These are phyloP conservation scores for Stenoptilia bipunctidactyla DNA, from an alignment of 2,888 invertebrate genomes.

Conservation along the genomic window DNA sequence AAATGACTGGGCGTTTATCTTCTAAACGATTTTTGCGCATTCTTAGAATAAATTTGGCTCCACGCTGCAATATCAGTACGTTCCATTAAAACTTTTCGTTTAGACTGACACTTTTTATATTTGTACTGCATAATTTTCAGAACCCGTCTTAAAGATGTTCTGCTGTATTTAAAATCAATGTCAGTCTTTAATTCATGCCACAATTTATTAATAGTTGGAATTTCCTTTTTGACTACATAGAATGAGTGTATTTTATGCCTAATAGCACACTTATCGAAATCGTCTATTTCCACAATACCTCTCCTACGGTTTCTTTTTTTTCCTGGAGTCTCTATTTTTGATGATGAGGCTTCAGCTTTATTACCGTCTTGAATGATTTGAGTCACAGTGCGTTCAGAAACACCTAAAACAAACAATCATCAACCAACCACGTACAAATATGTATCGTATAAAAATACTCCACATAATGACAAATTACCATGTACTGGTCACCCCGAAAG, in stretches of 20 bases:
- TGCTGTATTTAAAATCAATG: conserved; percentile 11
- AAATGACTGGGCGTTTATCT: conserved; percentile 13
- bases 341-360: too few species aligned
- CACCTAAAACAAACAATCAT: too few species aligned
- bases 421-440: too few species aligned
- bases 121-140: conserved; percentile 12
- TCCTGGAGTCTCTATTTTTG: too few species aligned
- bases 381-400: too few species aligned
- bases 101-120: conserved; percentile 13
- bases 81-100: conserved; percentile 12
- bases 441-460: too few species aligned
- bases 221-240: conserved; percentile 15
- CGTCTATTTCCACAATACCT: too few species aligned
- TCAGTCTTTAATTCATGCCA: conserved; percentile 9
- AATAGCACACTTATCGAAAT: conserved; percentile 1
- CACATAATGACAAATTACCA: too few species aligned
- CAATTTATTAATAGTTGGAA: conserved; percentile 13
- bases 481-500: too few species aligned
- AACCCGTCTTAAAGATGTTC: conserved; percentile 12
- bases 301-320: too few species aligned
- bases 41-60: conserved; percentile 10
- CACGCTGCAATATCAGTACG: conserved; percentile 12
- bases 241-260: conserved; percentile 14
- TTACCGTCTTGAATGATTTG: too few species aligned
- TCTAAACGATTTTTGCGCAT: conserved; percentile 12